A percentile compares a stretch with the other conserved stretches of the same genome.
Evolutionary conservation across 2,797 vertebrate genomes (phyloP).

Genomic region (Tapirus indicus): DNA sequence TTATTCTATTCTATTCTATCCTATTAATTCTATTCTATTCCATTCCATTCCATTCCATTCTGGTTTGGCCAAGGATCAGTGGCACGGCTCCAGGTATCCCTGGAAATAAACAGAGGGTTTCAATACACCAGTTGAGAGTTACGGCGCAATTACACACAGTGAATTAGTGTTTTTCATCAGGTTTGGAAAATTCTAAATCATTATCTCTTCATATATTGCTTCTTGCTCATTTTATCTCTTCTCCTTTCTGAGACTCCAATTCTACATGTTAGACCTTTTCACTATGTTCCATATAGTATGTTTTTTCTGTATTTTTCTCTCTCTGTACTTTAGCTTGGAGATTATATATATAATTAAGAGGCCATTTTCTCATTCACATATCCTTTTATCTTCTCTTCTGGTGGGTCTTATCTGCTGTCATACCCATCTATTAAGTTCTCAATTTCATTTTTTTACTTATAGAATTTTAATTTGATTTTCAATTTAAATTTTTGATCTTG

Average conservation of each 20-base stretch:
- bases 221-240: background rate
- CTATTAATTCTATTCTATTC: background rate
- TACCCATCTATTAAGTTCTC: background rate
- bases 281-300: background rate
- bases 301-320: background rate
- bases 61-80: background rate
- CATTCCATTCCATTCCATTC: background rate
- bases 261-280: background rate
- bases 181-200: background rate
- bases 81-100: background rate
- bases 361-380: background rate
- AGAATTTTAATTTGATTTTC: slow-evolving; percentile 40
- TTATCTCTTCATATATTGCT: background rate
- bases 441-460: background rate
- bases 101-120: background rate
- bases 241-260: background rate
- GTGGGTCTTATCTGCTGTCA: background rate
- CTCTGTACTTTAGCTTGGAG: background rate
- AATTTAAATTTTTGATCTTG: background rate
- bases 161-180: background rate
- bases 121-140: background rate
- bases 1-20: background rate
- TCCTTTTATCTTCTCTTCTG: background rate
- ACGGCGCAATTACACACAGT: background rate
- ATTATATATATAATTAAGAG: background rate